These are phyloP conservation scores for Hirudo medicinalis DNA, from an alignment of 1,140 invertebrate species.

Conservation along the genomic window DNA sequence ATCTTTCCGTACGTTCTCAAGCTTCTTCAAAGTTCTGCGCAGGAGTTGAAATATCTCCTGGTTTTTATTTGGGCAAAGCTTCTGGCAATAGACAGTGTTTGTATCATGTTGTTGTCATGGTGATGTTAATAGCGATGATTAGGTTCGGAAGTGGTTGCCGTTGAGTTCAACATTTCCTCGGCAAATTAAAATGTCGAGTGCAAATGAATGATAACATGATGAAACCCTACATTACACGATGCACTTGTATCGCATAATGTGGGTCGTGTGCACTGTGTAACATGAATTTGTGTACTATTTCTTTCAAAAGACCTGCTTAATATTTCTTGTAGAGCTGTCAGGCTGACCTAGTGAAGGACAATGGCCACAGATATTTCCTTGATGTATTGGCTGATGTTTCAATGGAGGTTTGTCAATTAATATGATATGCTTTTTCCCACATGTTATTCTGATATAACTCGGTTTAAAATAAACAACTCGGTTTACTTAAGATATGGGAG, in stretches of 20 bases:
- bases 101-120: conserved; percentile 32
- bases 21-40: conserved; percentile 77
- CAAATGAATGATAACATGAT: too few relatives aligned
- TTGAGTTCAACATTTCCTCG: too few relatives aligned
- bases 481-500: too few relatives aligned
- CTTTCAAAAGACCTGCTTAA: conserved; percentile 11
- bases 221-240: too few relatives aligned
- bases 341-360: conserved; percentile 83
- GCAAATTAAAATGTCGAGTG: too few relatives aligned
- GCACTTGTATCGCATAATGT: too few relatives aligned
- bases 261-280: too few relatives aligned
- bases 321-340: conserved; percentile 66
- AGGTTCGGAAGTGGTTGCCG: too few relatives aligned
- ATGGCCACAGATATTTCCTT: conserved; percentile 86
- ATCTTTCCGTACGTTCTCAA: conserved; percentile 98
- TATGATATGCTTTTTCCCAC: not conserved
- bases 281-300: not conserved
- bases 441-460: not conserved
- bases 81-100: conserved; percentile 81
- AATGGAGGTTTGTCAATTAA: not conserved
- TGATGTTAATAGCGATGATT: too few relatives aligned
- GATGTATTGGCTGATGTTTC: conserved; percentile 63
- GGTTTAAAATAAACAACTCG: too few relatives aligned
- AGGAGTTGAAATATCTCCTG: conserved; percentile 75
- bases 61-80: conserved; percentile 99